phyloP scores from a whole-genome alignment of 2,797 vertebrate species.

The Sphaeramia orbicularis region DNA sequence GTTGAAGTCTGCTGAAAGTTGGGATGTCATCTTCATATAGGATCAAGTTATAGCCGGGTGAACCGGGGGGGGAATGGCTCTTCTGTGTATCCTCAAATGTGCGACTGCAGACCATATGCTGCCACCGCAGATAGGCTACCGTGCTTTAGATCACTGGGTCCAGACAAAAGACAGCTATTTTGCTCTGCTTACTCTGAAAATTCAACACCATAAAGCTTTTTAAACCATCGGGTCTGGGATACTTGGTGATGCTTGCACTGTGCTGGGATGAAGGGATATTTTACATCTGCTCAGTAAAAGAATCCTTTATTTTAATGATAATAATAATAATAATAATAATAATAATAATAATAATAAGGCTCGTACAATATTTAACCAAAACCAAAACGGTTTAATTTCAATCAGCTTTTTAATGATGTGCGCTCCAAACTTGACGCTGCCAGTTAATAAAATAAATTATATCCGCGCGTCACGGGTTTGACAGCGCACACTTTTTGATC shows the following conservation, averaged over 20 bases:
- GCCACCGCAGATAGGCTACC: conserved; percentile 79
- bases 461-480: conserved; percentile 40
- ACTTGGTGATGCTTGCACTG: background rate
- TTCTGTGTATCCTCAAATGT: conserved; percentile 57
- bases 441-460: conserved; percentile 46
- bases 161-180: conserved; percentile 85
- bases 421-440: conserved; percentile 65
- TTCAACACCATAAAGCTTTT: background rate
- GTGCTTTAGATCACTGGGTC: conserved; percentile 85
- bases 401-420: conserved; percentile 68
- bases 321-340: too few relatives aligned
- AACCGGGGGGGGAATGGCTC: conserved; percentile 70
- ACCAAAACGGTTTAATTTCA: conserved; percentile 32
- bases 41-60: conserved; percentile 78
- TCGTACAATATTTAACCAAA: conserved; percentile 12
- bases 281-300: conserved; percentile 15
- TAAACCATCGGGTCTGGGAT: background rate
- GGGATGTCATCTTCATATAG: conserved; percentile 84
- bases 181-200: conserved; percentile 45
- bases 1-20: conserved; percentile 89
- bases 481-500: conserved; percentile 48
- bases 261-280: conserved; percentile 1
- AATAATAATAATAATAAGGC: conserved; percentile 27
- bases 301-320: conserved; percentile 41
- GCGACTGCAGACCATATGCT: conserved; percentile 76